Evolutionary conservation across 2,888 invertebrate genomes (phyloP).

Genomic region (Nematopogon swammerdamellus): DNA sequence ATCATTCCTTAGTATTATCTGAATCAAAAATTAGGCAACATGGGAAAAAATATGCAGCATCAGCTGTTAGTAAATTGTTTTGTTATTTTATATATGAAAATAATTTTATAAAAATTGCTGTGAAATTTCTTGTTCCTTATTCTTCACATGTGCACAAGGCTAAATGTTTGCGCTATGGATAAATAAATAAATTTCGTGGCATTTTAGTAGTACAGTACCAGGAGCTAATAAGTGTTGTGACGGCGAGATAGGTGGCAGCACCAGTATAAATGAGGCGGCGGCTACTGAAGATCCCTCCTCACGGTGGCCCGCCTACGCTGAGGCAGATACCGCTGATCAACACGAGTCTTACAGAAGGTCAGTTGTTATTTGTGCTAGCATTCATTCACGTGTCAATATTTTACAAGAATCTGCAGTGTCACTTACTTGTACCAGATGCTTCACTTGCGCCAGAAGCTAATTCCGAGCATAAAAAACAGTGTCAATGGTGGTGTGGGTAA

Average conservation of each 20-base stretch:
- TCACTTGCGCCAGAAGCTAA: background rate
- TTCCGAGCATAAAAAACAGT: slow-evolving; percentile 3
- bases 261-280: slow-evolving; percentile 21
- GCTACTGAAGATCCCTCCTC: slow-evolving; percentile 19
- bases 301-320: slow-evolving; percentile 45
- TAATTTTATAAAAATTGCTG: too few species aligned
- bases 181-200: too few species aligned
- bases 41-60: too few species aligned
- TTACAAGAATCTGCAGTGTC: background rate
- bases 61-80: too few species aligned
- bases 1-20: too few species aligned
- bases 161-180: too few species aligned
- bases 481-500: slow-evolving; percentile 1
- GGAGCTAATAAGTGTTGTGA: too few species aligned
- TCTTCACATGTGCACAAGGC: too few species aligned
- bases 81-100: too few species aligned
- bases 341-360: slow-evolving; percentile 34
- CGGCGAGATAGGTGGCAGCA: background rate
- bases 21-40: too few species aligned
- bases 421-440: background rate
- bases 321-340: slow-evolving; percentile 30
- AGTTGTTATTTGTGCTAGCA: slow-evolving; percentile 1
- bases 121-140: too few species aligned
- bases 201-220: too few species aligned
- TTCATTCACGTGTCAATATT: background rate